A percentile compares a stretch with the other conserved stretches of the same genome.
Conservation (phyloP, 2,113 vertebrate species). For the Sphyrna mokarran region DNA sequence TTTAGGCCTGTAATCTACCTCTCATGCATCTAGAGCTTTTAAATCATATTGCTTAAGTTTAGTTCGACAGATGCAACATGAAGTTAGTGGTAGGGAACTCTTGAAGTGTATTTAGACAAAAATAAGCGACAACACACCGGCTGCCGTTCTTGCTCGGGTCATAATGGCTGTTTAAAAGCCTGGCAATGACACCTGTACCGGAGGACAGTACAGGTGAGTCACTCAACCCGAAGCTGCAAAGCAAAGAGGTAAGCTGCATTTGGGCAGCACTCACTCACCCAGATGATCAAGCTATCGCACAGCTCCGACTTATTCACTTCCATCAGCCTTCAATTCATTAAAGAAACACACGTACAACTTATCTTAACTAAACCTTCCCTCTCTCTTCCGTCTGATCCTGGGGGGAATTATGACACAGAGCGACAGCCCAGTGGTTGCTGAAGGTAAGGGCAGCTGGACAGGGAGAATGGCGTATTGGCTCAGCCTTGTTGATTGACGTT, state of each 20-base stretch:
- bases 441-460: background rate
- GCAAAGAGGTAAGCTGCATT: no score
- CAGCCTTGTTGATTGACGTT: background rate
- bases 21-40: background rate
- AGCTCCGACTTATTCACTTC: constrained; percentile 54
- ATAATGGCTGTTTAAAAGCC: background rate
- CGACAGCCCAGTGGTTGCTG: background rate
- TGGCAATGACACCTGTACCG: background rate
- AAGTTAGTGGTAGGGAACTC: background rate
- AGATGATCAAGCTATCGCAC: constrained; percentile 64
- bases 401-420: constrained; percentile 21
- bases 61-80: background rate
- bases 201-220: constrained; percentile 19
- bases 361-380: background rate
- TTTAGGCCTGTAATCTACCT: background rate
- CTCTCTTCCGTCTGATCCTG: constrained; percentile 56
- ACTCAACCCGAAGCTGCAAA: background rate
- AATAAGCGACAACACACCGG: background rate
- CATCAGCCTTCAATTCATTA: constrained; percentile 50
- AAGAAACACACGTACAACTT: background rate
- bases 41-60: no score
- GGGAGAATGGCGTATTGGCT: background rate
- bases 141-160: background rate
- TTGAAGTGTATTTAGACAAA: background rate
- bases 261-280: constrained; percentile 55